phyloP scores from a whole-genome alignment of 2,797 vertebrate genomes.

The Scomberomorus guttatus region DNA sequence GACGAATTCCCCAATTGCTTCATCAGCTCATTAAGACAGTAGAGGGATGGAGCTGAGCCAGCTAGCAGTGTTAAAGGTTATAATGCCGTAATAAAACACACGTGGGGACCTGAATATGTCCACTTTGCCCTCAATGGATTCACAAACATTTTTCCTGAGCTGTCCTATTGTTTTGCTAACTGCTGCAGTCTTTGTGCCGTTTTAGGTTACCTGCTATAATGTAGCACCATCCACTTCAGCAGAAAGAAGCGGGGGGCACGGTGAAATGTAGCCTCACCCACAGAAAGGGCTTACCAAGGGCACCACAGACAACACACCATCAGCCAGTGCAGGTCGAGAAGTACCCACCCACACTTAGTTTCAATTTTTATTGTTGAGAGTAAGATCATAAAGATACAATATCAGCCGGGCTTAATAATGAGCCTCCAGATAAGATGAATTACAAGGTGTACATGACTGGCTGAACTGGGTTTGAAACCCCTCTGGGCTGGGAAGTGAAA shows the following conservation, averaged over 20 bases:
- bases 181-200: constrained; percentile 74
- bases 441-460: constrained; percentile 15
- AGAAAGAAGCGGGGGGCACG: constrained; percentile 60
- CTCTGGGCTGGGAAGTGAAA: constrained; percentile 22
- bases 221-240: constrained; percentile 76
- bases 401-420: constrained; percentile 27
- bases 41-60: constrained; percentile 17
- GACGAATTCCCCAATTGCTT: constrained; percentile 34
- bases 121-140: constrained; percentile 29
- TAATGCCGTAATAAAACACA: constrained; percentile 45
- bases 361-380: constrained; percentile 26
- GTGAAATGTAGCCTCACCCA: constrained; percentile 77
- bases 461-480: constrained; percentile 28
- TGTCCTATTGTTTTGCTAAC: constrained; percentile 70
- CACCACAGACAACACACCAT: constrained; percentile 59
- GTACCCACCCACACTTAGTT: constrained; percentile 8
- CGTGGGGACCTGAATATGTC: constrained; percentile 18
- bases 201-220: constrained; percentile 81
- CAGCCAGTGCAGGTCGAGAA: constrained; percentile 25
- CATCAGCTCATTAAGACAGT: constrained; percentile 51
- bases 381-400: constrained; percentile 39
- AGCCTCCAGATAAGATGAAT: constrained; percentile 35
- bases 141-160: constrained; percentile 54
- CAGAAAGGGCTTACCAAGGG: constrained; percentile 77
- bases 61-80: constrained; percentile 21